Evolutionary conservation across 2,888 invertebrate genomes (phyloP), one percentile per base, ranked within the genome.

Genomic region (Dilophus febrilis): DNA sequence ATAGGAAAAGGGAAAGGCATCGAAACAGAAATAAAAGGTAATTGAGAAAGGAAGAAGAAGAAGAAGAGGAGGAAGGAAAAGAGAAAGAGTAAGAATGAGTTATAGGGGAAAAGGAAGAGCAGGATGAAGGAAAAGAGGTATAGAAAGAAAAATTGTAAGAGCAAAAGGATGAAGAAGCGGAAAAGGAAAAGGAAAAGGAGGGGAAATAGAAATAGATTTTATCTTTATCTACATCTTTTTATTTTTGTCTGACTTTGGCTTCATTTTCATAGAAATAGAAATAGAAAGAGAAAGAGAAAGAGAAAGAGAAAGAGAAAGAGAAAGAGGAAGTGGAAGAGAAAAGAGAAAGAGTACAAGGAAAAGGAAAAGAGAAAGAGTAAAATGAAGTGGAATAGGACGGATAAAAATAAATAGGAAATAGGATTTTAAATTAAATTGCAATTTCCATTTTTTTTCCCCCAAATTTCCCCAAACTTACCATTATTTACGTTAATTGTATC

Each of bases 321-420:
- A 30, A 30, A 30, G 30, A 11, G 7, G 4, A 30, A 30, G 12
- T 7, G 30, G 30, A 33, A 10, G 19, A 4, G 3, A 33, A 17
- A n/a, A n/a, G n/a, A n/a, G n/a, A n/a, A n/a, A n/a, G n/a, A n/a
- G n/a, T n/a, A n/a, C n/a, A n/a, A n/a, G n/a, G n/a, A n/a, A n/a
- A n/a, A n/a, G n/a, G n/a, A n/a, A n/a, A n/a, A n/a, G n/a, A n/a
- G 12, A 12, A 13, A 6, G 30, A 30, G 13, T 5, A 11, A 30
- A 12, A 4, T 31, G 4, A 31, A 4, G 13, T 30, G 30, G 16
- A 31, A 14, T 16, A 13, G 10, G 13, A 30, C 30, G 12, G 30
- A 35, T 22, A 35, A 19, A 35, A 35, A 35, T 19, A 22, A 35
- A 35, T 35, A 22, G 34, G 22, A 10, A 35, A 35, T 35, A 35